Evolutionary conservation across 64 coral and sea anemone species (phyloP).

Genomic region (Dendrophyllia cribrosa): DNA sequence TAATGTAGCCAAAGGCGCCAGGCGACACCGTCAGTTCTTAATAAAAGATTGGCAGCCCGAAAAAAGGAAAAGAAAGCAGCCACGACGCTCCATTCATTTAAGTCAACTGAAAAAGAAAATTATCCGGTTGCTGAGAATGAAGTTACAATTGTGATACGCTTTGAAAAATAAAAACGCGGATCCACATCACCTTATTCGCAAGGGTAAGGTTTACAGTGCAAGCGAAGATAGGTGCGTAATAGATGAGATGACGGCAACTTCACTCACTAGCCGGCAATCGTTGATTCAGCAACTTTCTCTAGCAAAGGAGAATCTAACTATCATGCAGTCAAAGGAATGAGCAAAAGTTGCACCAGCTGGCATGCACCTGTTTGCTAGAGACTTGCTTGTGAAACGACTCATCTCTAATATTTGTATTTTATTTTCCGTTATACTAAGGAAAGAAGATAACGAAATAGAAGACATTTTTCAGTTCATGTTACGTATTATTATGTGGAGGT

Average conservation of each 20-base stretch:
- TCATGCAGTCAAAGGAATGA: too few relatives aligned
- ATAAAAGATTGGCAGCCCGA: background rate
- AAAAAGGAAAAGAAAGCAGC: background rate
- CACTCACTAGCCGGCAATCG: background rate
- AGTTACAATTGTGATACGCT: background rate
- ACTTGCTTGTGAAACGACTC: too few relatives aligned
- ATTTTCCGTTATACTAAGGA: too few relatives aligned
- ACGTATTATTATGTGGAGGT: too few relatives aligned
- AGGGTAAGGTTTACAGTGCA: background rate
- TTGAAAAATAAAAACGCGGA: background rate
- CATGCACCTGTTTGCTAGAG: too few relatives aligned
- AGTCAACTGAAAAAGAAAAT: background rate
- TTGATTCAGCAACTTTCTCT: background rate
- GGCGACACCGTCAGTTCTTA: conserved; percentile 30
- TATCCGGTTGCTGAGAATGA: conserved; percentile 2
- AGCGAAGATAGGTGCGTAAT: too few relatives aligned
- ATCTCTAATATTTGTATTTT: too few relatives aligned
- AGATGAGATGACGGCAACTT: too few relatives aligned
- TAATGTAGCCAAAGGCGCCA: background rate
- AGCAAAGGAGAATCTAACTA: too few relatives aligned
- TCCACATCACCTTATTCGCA: background rate
- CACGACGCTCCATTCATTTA: background rate
- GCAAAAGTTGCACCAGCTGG: too few relatives aligned
- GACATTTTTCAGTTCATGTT: too few relatives aligned
- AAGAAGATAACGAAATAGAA: too few relatives aligned